Base-by-base conservation (phyloP, 2,888 invertebrate species). In the Cybosia mesomella region DNA sequence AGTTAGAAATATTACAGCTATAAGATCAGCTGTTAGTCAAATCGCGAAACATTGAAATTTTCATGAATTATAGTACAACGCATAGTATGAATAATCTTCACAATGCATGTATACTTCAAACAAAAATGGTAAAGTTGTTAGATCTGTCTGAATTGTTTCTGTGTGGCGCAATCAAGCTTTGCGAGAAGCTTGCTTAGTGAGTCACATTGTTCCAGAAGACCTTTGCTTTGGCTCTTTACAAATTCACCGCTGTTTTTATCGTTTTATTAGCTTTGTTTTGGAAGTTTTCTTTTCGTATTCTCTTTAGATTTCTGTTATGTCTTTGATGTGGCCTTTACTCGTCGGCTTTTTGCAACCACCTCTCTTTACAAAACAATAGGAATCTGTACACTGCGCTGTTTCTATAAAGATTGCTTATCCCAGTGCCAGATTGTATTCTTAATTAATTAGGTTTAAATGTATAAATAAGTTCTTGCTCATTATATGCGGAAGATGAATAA, bases 251-350 rank as follows among this genome's bases (percentile, higher is more conserved):
- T 85, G 85, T 89, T 89, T 89, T 89, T 88, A 89, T 90, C 85
- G 89, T 89, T 92, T 91, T 91, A 90, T 91, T 90, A 89, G 86
- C 88, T 89, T 91, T 90, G 87, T 89, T 92, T 90, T 78, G 73
- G 74, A 89, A 90, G 80, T 89, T 91, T 88, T 81, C 83, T 87
- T 86, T 83, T 80, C 77, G 80, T 77, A 83, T 86, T 89, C 85
- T 83, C 82, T 49, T 84, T 86, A 82, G 84, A 84, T 84, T 87
- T 86, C 85, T 83, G 59, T 76, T 84, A 76, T 84, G 85, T 85
- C 88, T 92, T 92, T 90, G 89, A 92, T 89, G 87, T 89, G 76
- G 75, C 61, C 62, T 75, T 72, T 72, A 79, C 55, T 66, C 65
- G 67, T 67, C 66, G 71, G 65, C 71, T 78, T 74, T 83, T 81